These are phyloP conservation scores for Motacilla tschutschensis DNA, from an alignment of 2,113 vertebrate genomes.

Conservation along the genomic window DNA sequence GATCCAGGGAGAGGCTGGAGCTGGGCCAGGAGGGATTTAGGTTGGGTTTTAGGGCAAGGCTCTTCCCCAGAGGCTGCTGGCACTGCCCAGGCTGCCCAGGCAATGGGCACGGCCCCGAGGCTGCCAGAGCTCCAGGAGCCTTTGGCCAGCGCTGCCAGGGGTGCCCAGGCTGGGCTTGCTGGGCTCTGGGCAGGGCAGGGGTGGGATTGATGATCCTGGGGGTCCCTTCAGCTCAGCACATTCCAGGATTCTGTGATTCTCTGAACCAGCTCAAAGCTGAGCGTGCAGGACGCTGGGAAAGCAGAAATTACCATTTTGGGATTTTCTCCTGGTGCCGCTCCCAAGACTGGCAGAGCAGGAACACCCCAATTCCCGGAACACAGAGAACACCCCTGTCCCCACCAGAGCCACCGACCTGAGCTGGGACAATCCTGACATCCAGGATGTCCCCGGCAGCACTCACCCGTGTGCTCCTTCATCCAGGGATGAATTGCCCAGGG, in stretches of 20 bases:
- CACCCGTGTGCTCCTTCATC: rapidly evolving
- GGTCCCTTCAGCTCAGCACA: not conserved
- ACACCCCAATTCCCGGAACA: not conserved
- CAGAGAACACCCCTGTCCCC: not conserved
- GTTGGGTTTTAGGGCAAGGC: rapidly evolving
- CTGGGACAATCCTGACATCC: not conserved
- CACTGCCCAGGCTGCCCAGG: not conserved
- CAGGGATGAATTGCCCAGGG: rapidly evolving
- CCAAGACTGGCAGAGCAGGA: not conserved
- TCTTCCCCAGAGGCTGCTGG: not conserved
- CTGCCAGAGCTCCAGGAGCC: not conserved
- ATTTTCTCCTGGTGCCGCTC: not conserved
- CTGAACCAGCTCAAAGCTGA: not conserved
- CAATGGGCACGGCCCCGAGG: not conserved
- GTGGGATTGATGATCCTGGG: rapidly evolving
- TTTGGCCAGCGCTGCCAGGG: not conserved
- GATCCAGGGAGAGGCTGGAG: rapidly evolving
- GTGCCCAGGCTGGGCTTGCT: not conserved
- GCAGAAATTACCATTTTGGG: not conserved
- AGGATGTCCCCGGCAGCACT: not conserved
- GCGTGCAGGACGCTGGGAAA: not conserved
- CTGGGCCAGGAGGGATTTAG: not conserved
- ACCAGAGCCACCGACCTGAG: not conserved
- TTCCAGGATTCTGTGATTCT: not conserved
- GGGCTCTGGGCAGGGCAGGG: not conserved